phyloP scores from a whole-genome alignment of 2,888 invertebrate genomes.

The Oxycera nigricornis region DNA sequence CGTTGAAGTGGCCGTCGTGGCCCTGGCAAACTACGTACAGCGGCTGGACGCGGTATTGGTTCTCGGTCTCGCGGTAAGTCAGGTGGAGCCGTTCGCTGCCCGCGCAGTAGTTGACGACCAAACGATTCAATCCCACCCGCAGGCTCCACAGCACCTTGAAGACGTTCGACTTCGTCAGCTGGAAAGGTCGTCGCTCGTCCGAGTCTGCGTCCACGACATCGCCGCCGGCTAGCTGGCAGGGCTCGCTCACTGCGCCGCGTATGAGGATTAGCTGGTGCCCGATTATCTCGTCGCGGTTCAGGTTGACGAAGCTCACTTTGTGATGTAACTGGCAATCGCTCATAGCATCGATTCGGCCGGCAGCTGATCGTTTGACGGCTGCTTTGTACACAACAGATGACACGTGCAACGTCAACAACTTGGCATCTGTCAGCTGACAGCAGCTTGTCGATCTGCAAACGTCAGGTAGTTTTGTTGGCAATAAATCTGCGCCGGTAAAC shows the following conservation, averaged over 20 bases:
- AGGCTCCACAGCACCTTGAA: conserved; percentile 58
- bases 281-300: conserved; percentile 53
- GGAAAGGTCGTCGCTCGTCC: conserved; percentile 39
- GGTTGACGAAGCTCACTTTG: conserved; percentile 53
- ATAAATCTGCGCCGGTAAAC: background rate
- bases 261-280: conserved; percentile 56
- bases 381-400: background rate
- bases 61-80: conserved; percentile 32
- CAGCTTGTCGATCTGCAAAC: background rate
- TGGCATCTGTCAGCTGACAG: background rate
- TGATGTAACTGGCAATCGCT: conserved; percentile 48
- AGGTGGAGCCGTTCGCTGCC: conserved; percentile 44
- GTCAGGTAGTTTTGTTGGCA: conserved; percentile 14
- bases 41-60: conserved; percentile 63
- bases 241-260: conserved; percentile 54
- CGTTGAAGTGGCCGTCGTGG: conserved; percentile 80
- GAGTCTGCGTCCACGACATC: conserved; percentile 26
- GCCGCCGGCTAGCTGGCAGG: conserved; percentile 46
- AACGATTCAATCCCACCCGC: conserved; percentile 27
- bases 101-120: conserved; percentile 50
- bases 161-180: conserved; percentile 50
- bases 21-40: conserved; percentile 83
- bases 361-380: background rate
- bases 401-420: background rate
- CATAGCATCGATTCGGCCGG: background rate